These are phyloP conservation scores for Caloenas nicobarica DNA, from an alignment of 2,113 vertebrate species.

Conservation along the genomic window DNA sequence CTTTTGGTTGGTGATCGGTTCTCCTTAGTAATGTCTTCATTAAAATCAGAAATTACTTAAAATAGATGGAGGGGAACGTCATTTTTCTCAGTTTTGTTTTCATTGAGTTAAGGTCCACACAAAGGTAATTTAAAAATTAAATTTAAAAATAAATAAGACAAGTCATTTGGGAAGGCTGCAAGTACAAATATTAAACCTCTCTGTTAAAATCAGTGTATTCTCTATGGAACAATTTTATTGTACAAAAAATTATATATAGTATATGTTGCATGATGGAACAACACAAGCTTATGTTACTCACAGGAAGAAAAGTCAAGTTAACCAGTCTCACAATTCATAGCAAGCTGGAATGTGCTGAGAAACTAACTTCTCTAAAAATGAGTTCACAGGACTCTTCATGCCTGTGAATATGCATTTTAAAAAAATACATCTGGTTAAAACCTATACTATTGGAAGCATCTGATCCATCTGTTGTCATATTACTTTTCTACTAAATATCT, in stretches of 20 bases:
- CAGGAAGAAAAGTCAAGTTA: neutral
- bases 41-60: neutral
- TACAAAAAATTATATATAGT: neutral
- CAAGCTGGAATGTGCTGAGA: constrained; percentile 42
- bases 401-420: constrained; percentile 31
- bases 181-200: neutral
- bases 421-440: neutral
- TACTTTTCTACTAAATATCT: neutral
- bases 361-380: constrained; percentile 31
- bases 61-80: neutral
- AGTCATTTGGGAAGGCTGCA: neutral
- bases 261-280: neutral
- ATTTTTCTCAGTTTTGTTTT: neutral
- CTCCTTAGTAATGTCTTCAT: neutral
- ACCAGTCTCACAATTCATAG: constrained; percentile 32
- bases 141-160: neutral
- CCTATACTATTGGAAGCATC: neutral
- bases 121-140: neutral
- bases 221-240: neutral
- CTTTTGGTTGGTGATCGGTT: neutral
- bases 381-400: neutral
- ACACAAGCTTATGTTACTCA: neutral
- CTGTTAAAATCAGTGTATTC: neutral
- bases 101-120: neutral
- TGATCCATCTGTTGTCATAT: neutral